phyloP scores from a whole-genome alignment of 2,113 vertebrate genomes.

The Cisticola juncidis region DNA sequence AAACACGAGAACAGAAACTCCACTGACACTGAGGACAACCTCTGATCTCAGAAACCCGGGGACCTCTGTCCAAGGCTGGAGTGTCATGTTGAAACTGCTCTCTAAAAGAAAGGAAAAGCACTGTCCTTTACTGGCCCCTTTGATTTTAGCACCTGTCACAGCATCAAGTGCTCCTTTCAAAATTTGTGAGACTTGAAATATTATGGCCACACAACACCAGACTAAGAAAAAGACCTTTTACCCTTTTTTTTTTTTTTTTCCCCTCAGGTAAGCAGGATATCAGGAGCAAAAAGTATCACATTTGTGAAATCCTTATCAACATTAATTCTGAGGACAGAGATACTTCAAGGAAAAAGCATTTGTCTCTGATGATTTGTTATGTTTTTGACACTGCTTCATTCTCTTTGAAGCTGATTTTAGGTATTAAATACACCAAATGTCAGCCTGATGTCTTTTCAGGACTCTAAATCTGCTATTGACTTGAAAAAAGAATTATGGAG shows the following conservation, averaged over 20 bases:
- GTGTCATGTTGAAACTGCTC: neutral
- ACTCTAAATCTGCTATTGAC: neutral
- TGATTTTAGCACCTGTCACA: slow-evolving; percentile 56
- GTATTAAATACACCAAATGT: neutral
- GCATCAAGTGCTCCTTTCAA: slow-evolving; percentile 59
- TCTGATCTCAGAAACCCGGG: slow-evolving; percentile 33
- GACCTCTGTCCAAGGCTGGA: neutral
- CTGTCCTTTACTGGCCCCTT: neutral
- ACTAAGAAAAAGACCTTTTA: neutral
- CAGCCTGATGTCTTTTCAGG: neutral
- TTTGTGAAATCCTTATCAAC: neutral
- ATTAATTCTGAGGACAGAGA: neutral
- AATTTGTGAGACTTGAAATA: slow-evolving; percentile 28
- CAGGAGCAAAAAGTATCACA: neutral
- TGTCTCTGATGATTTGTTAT: neutral
- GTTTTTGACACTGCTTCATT: neutral
- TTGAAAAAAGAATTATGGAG: neutral
- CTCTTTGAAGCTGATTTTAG: slow-evolving; percentile 9
- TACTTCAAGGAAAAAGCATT: neutral
- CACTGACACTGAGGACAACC: neutral
- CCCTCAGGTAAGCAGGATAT: neutral
- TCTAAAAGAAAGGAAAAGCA: neutral
- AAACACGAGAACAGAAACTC: neutral
- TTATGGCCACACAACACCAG: neutral
- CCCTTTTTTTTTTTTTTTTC: neutral